Evolutionary conservation across 2,888 invertebrate species (phyloP).

Genomic region (Eupithecia subfuscata): DNA sequence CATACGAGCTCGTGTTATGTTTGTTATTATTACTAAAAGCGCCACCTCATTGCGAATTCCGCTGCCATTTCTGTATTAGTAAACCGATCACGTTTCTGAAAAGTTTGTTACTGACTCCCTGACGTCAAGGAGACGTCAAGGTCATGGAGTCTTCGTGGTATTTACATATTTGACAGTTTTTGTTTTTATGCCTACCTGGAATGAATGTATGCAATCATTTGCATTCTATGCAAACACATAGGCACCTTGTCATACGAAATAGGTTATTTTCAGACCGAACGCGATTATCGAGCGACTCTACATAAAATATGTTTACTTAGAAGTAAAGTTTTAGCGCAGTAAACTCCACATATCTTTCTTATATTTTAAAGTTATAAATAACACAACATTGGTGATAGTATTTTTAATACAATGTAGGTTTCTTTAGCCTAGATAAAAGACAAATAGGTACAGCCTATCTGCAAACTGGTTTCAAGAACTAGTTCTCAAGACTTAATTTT

Average conservation of each 20-base stretch:
- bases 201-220: neutral
- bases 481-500: neutral
- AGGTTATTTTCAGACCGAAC: neutral
- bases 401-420: neutral
- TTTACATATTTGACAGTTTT: neutral
- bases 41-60: slow-evolving; percentile 33
- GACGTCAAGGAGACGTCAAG: slow-evolving; percentile 23
- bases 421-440: neutral
- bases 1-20: slow-evolving; percentile 14
- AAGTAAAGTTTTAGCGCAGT: neutral
- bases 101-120: slow-evolving; percentile 30
- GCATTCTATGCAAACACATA: neutral
- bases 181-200: neutral
- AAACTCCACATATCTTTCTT: neutral
- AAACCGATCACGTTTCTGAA: slow-evolving; percentile 31
- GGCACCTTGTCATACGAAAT: neutral
- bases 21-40: slow-evolving; percentile 23
- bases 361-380: neutral
- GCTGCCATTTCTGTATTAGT: slow-evolving; percentile 19
- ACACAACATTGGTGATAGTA: neutral
- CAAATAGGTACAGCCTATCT: neutral
- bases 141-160: slow-evolving; percentile 3
- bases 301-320: neutral
- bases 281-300: neutral
- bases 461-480: neutral